Base-by-base conservation (phyloP, 2,113 vertebrate species). In the Gymnarchus niloticus region DNA sequence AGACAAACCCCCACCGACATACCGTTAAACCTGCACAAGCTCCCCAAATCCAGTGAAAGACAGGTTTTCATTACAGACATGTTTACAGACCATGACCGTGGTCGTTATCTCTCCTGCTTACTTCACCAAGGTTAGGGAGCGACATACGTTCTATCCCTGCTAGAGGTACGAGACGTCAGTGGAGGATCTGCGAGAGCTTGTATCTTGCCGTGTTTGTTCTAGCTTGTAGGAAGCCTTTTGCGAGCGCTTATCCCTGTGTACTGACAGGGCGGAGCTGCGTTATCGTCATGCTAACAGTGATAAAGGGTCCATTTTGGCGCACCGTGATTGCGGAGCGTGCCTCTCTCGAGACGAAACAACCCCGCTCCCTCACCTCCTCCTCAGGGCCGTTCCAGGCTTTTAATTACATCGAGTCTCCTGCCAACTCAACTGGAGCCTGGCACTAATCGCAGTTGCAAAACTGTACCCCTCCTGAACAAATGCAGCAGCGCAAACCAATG, bases 131-230 rank as follows among this genome's bases (percentile, higher is more conserved):
- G 23, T 54, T 12, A 28, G 21, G n/a, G 46, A 23, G 61, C n/a
- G 61, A 37, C 37, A 28, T 28, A 6, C 61, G 37, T 17, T 23
- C 61, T 37, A 69, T 3, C n/a, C 28, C 37, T 19, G 65, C 4
- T 41, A 33, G 14, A 37, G 65, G 28, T 41, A 17, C 65, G n/a
- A n/a, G n/a, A n/a, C n/a, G n/a, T n/a, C n/a, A n/a, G n/a, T 73
- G 37, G 33, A 33, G 65, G 65, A 73, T 73, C 33, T 73, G 65
- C 41, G 41, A 14, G 65, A 73, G 65, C 84, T 88, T 90, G 89
- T 86, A 93, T 92, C 91, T 87, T 54, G 85, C 88, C 10, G 21
- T 85, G 88, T 92, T 90, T 89, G 89, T 89, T 89, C 88, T 46
- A 86, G 89, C 90, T 89, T 82, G 56, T 51, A 84, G 0, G 0